Percentiles rank a stretch among this genome's conserved stretches.
Evolutionary conservation across 2,888 invertebrate genomes (phyloP).

Genomic region (Morpho deidamia): DNA sequence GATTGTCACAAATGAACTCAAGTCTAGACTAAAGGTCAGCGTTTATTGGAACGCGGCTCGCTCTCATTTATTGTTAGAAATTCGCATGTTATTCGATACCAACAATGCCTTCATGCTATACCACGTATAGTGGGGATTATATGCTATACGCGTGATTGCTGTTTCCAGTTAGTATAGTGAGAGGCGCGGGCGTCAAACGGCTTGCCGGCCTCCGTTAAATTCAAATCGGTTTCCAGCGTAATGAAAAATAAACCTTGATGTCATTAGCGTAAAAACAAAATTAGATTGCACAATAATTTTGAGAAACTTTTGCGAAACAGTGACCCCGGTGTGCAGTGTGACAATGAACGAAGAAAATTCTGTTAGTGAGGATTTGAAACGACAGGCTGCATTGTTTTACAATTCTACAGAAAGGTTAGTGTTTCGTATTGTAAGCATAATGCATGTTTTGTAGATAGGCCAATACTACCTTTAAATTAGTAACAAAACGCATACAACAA

Average conservation of each 20-base stretch:
- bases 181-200: slow-evolving; percentile 69
- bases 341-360: slow-evolving; percentile 65
- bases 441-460: too few relatives aligned
- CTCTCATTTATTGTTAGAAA: slow-evolving; percentile 12
- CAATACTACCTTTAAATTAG: too few relatives aligned
- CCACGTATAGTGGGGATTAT: slow-evolving; percentile 44
- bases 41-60: slow-evolving; percentile 8
- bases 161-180: slow-evolving; percentile 41
- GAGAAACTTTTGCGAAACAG: slow-evolving; percentile 16
- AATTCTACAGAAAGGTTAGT: slow-evolving; percentile 67
- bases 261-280: neutral
- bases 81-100: slow-evolving; percentile 7
- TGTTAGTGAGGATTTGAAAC: slow-evolving; percentile 61
- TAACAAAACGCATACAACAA: too few relatives aligned
- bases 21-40: slow-evolving; percentile 8
- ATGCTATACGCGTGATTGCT: slow-evolving; percentile 49
- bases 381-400: slow-evolving; percentile 71
- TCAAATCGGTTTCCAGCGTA: neutral
- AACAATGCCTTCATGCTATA: slow-evolving; percentile 14
- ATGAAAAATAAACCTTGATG: neutral
- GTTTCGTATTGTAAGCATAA: neutral
- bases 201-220: slow-evolving; percentile 42
- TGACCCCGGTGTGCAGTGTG: slow-evolving; percentile 31
- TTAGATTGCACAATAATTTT: neutral
- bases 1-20: slow-evolving; percentile 1